Percentiles rank a stretch among this genome's conserved stretches.
phyloP scores from a whole-genome alignment of 2,113 vertebrate species.

The Prinia subflava region DNA sequence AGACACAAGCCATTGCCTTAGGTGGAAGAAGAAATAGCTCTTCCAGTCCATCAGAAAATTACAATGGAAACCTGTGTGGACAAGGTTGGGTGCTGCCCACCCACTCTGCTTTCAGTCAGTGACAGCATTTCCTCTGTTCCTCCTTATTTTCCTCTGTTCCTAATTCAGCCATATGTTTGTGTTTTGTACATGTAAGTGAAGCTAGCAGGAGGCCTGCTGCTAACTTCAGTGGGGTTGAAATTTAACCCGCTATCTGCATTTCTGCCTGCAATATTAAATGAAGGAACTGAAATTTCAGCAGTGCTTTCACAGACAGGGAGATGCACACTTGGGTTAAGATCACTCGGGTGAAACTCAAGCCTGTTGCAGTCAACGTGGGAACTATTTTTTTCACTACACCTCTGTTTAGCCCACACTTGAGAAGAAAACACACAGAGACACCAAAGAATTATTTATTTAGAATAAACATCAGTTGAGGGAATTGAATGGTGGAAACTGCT shows the following conservation, averaged over 20 bases:
- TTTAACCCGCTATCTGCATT: not conserved
- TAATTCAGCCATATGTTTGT: not conserved
- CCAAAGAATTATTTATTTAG: not conserved
- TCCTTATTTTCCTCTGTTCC: not conserved
- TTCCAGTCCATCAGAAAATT: not conserved
- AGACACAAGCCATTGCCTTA: not conserved
- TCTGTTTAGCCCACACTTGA: conserved; percentile 28
- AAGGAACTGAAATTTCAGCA: not conserved
- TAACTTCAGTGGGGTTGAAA: not conserved
- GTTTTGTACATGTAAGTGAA: not conserved
- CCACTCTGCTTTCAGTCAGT: not conserved
- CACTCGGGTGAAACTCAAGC: not conserved
- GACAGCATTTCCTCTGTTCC: not conserved
- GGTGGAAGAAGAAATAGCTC: not conserved
- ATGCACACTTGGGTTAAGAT: not conserved
- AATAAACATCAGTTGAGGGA: not conserved
- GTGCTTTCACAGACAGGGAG: not conserved
- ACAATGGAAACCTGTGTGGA: not conserved
- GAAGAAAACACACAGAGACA: conserved; percentile 18
- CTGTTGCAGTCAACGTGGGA: not conserved
- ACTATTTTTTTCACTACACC: conserved; percentile 2
- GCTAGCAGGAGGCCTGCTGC: not conserved
- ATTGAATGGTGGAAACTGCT: not conserved
- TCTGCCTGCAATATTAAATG: not conserved
- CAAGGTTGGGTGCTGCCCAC: not conserved